Evolutionary conservation across 2,888 invertebrate species (phyloP), one percentile per base, ranked within the genome.

Genomic region (Meiosimyza decipiens): DNA sequence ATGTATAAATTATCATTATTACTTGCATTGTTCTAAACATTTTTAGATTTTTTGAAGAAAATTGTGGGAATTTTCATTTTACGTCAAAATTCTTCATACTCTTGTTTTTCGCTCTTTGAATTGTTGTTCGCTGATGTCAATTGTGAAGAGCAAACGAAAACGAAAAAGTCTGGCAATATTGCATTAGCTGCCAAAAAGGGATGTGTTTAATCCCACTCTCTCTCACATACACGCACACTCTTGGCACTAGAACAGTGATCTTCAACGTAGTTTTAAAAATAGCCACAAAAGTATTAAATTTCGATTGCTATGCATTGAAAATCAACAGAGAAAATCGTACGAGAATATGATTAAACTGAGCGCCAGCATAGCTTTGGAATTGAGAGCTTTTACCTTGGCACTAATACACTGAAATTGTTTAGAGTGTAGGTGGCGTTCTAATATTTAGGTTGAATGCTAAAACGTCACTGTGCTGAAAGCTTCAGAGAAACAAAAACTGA

Each of bases 331-430:
- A 69, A 40, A 50, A 52, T 5, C 6, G 13, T 9, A 7, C 33
- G 64, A 13, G 52, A 71, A 62, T 51, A 64, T 28, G 66, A 49
- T 57, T 52, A 63, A 59, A 54, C 40, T 57, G 59, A 67, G 66
- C 69, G 67, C 12, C 69, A 12, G 52, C 40, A 55, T 16, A 52
- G 22, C 51, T 33, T 57, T 73, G 22, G 22, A 12, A 12, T 54
- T 18, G 65, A 71, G 67, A 75, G 74, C 75, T 77, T 79, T 81
- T 81, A 81, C 81, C 81, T 81, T 81, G 84, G 83, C 82, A 82
- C 82, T 79, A 80, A 66, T 59, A 59, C 70, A 28, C 57, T 67
- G 22, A 47, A 64, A 40, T 40, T 40, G 40, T 40, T 40, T 9
- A 40, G 1, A 9, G 40, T 40, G 40, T 40, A 40, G 40, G 40